Percentiles rank a stretch among this genome's conserved stretches.
phyloP scores from a whole-genome alignment of 2,113 vertebrate genomes.

The Alligator mississippiensis region DNA sequence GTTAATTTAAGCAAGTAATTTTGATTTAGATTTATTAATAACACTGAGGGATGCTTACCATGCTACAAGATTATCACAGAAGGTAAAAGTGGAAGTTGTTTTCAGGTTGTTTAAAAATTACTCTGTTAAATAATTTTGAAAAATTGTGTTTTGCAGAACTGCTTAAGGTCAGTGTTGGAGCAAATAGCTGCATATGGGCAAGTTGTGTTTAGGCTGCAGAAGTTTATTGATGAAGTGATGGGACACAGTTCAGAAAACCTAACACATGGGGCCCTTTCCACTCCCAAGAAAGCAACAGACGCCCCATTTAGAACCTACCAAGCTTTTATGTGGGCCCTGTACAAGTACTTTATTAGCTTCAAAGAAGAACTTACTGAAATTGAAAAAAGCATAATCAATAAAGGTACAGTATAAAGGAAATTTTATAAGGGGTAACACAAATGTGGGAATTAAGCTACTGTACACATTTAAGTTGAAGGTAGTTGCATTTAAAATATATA shows the following conservation, averaged over 20 bases:
- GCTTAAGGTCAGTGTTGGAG: constrained; percentile 91
- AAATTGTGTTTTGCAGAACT: constrained; percentile 78
- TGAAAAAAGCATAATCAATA: constrained; percentile 90
- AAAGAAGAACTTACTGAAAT: constrained; percentile 93
- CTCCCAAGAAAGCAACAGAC: constrained; percentile 86
- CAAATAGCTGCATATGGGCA: constrained; percentile 94
- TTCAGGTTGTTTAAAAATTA: neutral
- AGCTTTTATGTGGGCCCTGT: constrained; percentile 97
- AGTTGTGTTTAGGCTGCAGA: constrained; percentile 92
- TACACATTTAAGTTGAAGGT: neutral
- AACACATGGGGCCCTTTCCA: constrained; percentile 75
- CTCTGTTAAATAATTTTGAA: neutral
- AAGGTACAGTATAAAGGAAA: constrained; percentile 75
- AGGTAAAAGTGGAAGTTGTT: neutral
- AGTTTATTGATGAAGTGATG: constrained; percentile 97
- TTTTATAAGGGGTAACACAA: neutral
- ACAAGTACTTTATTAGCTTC: constrained; percentile 95
- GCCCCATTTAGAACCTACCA: constrained; percentile 97
- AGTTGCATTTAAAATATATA: neutral
- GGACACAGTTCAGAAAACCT: constrained; percentile 85
- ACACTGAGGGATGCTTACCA: neutral
- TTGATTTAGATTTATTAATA: neutral
- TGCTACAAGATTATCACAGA: neutral
- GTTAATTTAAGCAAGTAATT: neutral
- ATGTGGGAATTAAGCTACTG: neutral